Base-by-base conservation (phyloP, 2,113 vertebrate species). In the Sylvia atricapilla region DNA sequence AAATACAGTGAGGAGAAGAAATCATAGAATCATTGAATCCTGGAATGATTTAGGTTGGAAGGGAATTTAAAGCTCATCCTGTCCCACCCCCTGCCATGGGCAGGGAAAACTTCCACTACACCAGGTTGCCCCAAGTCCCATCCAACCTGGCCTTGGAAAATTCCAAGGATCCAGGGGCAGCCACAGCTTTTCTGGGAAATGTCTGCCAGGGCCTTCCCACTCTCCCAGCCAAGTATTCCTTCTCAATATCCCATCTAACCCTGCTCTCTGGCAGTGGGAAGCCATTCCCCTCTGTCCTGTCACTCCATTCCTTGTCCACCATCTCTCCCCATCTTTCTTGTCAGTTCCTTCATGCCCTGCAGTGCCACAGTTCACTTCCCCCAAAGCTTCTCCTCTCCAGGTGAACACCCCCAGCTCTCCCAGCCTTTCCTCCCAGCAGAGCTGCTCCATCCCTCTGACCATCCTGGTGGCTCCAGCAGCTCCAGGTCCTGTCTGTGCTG, bases 71-170 rank as follows among this genome's bases (percentile, higher is more conserved):
- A 69, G 2, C 3, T 47, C 41, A 22, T 23, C 20, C 6, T 11
- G 4, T 53, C 4, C 25, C n/a, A 62, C 2, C 6, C 7, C 17
- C 9, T 55, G 17, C 21, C 41, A 31, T 22, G 4, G 24, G 12
- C 21, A 69, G 25, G 25, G 55, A 62, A 15, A 37, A 2, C 4
- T 69, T 1, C 17, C 70, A 55, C 12, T 9, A 2, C 0, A 2
- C 25, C 47, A 49, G 30, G 15, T 0, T 43, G 15, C 12, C 14
- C n/a, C n/a, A 25, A 27, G 9, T 4, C 44, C 8, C 0, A 0
- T 46, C 53, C 46, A 82, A 0, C 21, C 62, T 41, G 39, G 5
- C 11, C 46, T 47, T 41, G 47, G 28, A 3, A 28, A 67, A 1
- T 46, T 0, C 23, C 46, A 82, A 60, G 24, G 78, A 47, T 35